Evolutionary conservation across 64 coral and sea anemone genomes (phyloP), one percentile per base, ranked within the genome.

Genomic region (Trachythela sp.): DNA sequence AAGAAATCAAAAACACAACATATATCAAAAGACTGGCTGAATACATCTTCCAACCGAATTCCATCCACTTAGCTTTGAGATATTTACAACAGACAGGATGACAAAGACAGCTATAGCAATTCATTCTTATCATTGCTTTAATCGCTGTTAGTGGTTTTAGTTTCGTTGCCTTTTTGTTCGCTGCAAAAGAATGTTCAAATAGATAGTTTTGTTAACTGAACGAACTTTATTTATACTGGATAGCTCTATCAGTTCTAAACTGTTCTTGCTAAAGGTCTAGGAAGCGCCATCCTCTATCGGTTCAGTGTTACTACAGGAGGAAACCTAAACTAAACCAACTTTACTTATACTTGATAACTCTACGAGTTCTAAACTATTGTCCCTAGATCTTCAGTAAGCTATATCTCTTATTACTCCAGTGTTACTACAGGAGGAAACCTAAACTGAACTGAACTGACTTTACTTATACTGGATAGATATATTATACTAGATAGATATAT

Each of bases 1-100:
- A 39, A 18, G 33, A 80, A 80, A 80, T 80, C 6, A 80, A 36
- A 80, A 80, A 80, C 33, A 80, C 32, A 39, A 80, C 13, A 39
- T 80, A 80, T 18, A 80, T 30, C 15, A 80, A 36, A 30, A 80
- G 37, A 80, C 33, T 39, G 30, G 75, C 75, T 2, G 75, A 80
- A 38, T 80, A 30, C 6, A 80, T 39, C 75, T 80, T 80, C 31
- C 37, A 80, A 8, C 75, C 75, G 30, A 80, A 80, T 34, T 80
- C 9, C 75, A 80, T 80, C 75, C 75, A 80, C 30, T 80, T 80
- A 9, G 75, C 31, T 80, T 80, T 80, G 15, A 80, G 75, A 80
- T 80, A 80, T 2, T 80, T 80, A 30, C 75, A 80, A 80, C 75
- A 80, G 27, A 80, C 75, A 14, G 75, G 75, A 80, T 80, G 75